A percentile compares a stretch with the other conserved stretches of the same genome.
Evolutionary conservation across 2,797 vertebrate genomes (phyloP).

Genomic region (Rachycentron canadum): DNA sequence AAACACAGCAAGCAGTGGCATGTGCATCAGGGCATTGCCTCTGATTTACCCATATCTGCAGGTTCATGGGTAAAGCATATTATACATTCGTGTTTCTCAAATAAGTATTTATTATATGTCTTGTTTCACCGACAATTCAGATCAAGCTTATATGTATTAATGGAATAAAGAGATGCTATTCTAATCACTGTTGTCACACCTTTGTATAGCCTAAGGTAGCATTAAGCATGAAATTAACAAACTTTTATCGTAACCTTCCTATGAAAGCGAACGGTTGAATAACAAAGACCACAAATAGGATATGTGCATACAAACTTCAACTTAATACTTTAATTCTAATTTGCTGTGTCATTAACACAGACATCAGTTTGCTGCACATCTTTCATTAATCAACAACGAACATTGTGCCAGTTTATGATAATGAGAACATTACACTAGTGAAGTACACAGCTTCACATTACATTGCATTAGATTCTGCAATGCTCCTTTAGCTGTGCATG

Average conservation of each 20-base stretch:
- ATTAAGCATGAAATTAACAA: slow-evolving; percentile 10
- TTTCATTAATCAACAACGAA: neutral
- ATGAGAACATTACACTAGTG: neutral
- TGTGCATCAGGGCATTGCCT: neutral
- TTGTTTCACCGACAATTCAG: neutral
- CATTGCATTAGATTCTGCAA: slow-evolving; percentile 11
- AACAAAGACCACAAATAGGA: neutral
- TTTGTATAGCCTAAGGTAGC: neutral
- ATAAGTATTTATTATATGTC: neutral
- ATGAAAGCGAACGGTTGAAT: neutral
- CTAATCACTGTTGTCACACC: slow-evolving; percentile 18
- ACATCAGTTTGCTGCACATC: neutral
- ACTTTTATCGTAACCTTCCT: slow-evolving; percentile 5
- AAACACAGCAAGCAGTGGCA: neutral
- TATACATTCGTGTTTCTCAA: too few species aligned
- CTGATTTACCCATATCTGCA: neutral
- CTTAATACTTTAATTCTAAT: neutral
- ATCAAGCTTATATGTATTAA: neutral
- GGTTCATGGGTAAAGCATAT: neutral
- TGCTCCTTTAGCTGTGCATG: slow-evolving; percentile 15
- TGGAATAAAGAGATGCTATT: slow-evolving; percentile 5
- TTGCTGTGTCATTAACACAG: neutral
- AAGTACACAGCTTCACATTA: neutral
- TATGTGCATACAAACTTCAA: neutral
- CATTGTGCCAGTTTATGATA: neutral